Base-by-base conservation (phyloP, 2,797 vertebrate species). In the Sebastes minor region DNA sequence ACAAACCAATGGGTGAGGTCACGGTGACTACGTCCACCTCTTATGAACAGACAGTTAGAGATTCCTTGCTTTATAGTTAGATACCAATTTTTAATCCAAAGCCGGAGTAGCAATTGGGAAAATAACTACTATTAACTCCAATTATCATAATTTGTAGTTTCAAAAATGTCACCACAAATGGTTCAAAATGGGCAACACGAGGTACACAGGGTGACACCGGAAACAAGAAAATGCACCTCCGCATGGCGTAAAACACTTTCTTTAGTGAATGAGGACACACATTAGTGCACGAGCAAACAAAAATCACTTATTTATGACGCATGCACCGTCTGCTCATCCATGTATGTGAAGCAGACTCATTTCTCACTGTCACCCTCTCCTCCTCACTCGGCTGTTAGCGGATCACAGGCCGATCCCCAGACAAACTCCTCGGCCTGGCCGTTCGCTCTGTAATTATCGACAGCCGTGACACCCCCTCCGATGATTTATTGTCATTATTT, bases 401-500 rank as follows among this genome's bases (percentile, higher is more conserved):
- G 62, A 82, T 85, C 74, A 62, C 74, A n/a, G 82, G 81, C 30
- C 71, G 88, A 16, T 71, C 86, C 64, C 76, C 35, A 33, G 81
- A 88, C 91, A 73, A 76, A 84, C 90, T 86, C 91, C 90, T 89
- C 46, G 7, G 42, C 80, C 53, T 66, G 82, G 67, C 80, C 86
- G 74, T 81, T 93, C 85, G 70, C 80, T 70, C 28, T 82, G 86
- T 91, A 95, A 96, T 97, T 88, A 96, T 95, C 88, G 25, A 73
- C 94, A 83, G 80, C 90, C 81, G 59, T 82, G 92, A 93, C 93
- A 91, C 32, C 72, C 38, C 74, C 68, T 23, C 64, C 14, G 5
- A 81, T 95, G 95, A 97, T 96, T 93, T 94, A 96, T 94, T 92
- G 83, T 92, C 89, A 94, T 95, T 94, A 92, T 95, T 95, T 89